Base-by-base conservation (phyloP, 2,797 vertebrate genomes). In the Botia almorhae region DNA sequence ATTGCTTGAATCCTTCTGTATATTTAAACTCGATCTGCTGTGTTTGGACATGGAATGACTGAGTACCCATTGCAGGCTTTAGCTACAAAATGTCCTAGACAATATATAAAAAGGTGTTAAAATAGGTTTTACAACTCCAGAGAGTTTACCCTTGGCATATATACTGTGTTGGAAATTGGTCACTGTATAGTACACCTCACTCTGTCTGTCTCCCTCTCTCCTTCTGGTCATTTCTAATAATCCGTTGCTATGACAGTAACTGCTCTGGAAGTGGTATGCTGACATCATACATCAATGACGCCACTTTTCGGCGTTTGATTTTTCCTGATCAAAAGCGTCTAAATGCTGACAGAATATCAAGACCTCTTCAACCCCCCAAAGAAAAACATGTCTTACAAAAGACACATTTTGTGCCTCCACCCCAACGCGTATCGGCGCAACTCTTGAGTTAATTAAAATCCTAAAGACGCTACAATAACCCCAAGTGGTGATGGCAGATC, bases 401-500 rank as follows among this genome's bases (percentile, higher is more conserved):
- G 80, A 67, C 68, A 70, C 67, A 60, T 64, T 74, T 74, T 65
- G 50, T 69, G 75, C 51, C 23, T 61, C 53, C 36, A 63, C 76
- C 39, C 58, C 53, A 76, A 61, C 39, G 26, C 46, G 29, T 39
- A 67, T 73, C 19, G 60, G 58, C 67, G 64, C 65, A 58, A 73
- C 68, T 69, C 79, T 51, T 55, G 56, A 86, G 67, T 81, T 82
- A 74, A 87, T 85, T 82, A 81, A 78, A 82, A 3, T 63, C 73
- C 16, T 4, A 61, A 56, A 77, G 16, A 50, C 2, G 19, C 60
- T 71, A 67, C 50, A 80, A 68, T 68, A 51, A 73, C 11, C 11
- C 51, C 17, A 76, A 80, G 78, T 48, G 26, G 26, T 58, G 61
- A 71, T 65, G 26, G 21, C 50, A 83, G 39, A 55, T 83, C 58